Conservation (phyloP, 1,140 invertebrate genomes). For the Drosophila melanogaster region Release_6_plus_ISO1_MT NC_004354.4:20579001-20579500, state of each 20-base stretch:
- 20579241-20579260: slow-evolving; percentile 6
- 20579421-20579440: no score
- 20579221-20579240: slow-evolving; percentile 64
- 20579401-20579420: no score
- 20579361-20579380: no score
- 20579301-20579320: slow-evolving; percentile 17
- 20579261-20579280: slow-evolving; percentile 52
- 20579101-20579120: not conserved
- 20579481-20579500: no score
- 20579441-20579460: not conserved
- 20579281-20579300: slow-evolving; percentile 37
- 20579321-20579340: not conserved
- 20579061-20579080: slow-evolving; percentile 80
- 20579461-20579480: no score
- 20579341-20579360: no score
- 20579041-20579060: slow-evolving; percentile 57
- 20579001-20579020: slow-evolving; percentile 69
- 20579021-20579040: slow-evolving; percentile 53
- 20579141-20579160: slow-evolving; percentile 46
- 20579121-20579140: slow-evolving; percentile 17
- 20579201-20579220: slow-evolving; percentile 66
- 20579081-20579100: slow-evolving; percentile 1
- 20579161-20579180: slow-evolving; percentile 62
- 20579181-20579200: slow-evolving; percentile 50
- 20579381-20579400: no score